Evolutionary conservation across 2,113 vertebrate genomes (phyloP).

Genomic region (Prionailurus viverrinus): DNA sequence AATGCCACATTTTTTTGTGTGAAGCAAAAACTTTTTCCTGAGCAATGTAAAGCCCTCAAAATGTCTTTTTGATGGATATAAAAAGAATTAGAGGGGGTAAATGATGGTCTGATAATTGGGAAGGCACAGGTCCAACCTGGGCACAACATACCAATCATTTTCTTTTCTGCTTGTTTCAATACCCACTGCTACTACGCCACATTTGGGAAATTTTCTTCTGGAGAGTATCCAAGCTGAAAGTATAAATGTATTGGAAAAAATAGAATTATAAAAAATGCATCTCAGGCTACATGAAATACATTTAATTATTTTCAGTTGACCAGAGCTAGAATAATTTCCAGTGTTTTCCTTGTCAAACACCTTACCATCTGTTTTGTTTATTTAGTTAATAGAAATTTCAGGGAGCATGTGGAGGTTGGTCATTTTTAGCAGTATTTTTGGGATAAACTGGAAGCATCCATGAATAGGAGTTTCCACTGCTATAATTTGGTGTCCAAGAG

Average conservation of each 20-base stretch:
- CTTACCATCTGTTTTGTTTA: background rate
- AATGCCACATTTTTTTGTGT: background rate
- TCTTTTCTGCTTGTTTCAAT: background rate
- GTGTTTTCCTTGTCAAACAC: background rate
- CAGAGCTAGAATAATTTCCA: constrained; percentile 17
- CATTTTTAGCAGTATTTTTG: constrained; percentile 19
- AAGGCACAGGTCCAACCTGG: background rate
- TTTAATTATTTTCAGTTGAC: constrained; percentile 42
- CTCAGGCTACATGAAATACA: background rate
- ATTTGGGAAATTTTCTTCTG: constrained; percentile 17
- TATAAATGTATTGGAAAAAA: constrained; percentile 18
- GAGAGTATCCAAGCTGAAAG: background rate
- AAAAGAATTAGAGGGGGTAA: background rate
- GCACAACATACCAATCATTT: background rate
- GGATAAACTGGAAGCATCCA: background rate
- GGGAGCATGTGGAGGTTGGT: background rate
- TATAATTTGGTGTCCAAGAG: background rate
- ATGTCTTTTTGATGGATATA: background rate
- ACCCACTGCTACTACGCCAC: background rate
- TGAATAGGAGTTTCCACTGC: background rate
- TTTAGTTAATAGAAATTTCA: constrained; percentile 14
- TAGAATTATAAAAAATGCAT: background rate
- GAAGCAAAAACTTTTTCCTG: background rate
- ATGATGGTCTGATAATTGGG: background rate
- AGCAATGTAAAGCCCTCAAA: background rate